A percentile compares a stretch with the other conserved stretches of the same genome.
Conservation (phyloP, 2,113 vertebrate genomes). For the Casuarius casuarius region DNA sequence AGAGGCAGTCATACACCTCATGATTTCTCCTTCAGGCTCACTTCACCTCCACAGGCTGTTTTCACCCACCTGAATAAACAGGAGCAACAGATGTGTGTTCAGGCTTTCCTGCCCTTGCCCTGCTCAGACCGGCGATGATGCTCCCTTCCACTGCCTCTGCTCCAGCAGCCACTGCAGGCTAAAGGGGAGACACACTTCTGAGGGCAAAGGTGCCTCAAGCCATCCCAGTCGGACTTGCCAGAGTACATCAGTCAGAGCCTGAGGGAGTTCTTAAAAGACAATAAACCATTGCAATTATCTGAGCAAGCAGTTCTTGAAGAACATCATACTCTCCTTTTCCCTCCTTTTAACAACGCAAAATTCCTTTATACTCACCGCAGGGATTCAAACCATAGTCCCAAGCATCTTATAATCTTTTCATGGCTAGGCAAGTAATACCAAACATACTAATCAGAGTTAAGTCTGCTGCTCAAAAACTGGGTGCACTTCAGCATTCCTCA, state of each 20-base stretch:
- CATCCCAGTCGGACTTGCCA: neutral
- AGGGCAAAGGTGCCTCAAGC: neutral
- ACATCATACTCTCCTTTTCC: neutral
- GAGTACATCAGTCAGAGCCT: neutral
- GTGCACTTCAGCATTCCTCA: neutral
- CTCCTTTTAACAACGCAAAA: accelerated
- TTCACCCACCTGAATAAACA: neutral
- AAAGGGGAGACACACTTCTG: accelerated
- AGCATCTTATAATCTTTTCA: neutral
- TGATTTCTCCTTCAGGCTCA: neutral
- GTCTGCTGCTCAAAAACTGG: neutral
- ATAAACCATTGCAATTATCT: neutral
- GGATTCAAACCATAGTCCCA: neutral
- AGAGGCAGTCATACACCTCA: neutral
- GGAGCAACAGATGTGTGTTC: neutral
- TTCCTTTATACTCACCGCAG: neutral
- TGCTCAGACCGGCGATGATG: neutral
- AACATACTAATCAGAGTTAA: neutral
- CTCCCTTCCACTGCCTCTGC: neutral
- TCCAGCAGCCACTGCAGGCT: neutral
- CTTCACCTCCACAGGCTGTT: neutral
- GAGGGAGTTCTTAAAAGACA: neutral
- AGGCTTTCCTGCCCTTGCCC: neutral
- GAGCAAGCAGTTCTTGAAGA: neutral
- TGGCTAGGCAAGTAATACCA: neutral